A percentile compares a stretch with the other conserved stretches of the same genome.
phyloP scores from a whole-genome alignment of 2,797 vertebrate species.

The Platyrinchus mystaceus region DNA sequence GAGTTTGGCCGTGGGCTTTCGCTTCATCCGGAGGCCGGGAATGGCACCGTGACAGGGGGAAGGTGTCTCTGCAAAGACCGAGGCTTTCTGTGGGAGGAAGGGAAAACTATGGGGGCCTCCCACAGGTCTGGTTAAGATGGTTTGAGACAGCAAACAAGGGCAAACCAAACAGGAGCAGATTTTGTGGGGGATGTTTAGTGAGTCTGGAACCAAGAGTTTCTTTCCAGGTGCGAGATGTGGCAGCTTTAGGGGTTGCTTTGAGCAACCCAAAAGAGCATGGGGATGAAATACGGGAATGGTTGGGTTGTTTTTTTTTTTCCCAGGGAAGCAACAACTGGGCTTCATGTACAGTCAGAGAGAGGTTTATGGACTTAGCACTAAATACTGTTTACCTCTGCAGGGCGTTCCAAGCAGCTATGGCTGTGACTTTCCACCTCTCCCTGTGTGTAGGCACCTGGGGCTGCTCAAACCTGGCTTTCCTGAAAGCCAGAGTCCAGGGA shows the following conservation, averaged over 20 bases:
- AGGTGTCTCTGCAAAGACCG: neutral
- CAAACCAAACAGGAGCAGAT: neutral
- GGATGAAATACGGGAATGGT: neutral
- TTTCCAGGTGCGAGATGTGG: neutral
- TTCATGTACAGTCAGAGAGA: neutral
- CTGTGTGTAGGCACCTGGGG: neutral
- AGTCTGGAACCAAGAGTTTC: neutral
- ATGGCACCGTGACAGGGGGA: neutral
- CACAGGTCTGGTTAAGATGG: neutral
- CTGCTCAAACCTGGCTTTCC: neutral
- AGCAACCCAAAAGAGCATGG: neutral
- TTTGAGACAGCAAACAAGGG: neutral
- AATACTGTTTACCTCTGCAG: neutral
- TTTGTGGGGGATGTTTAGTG: neutral
- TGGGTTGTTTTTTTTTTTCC: neutral
- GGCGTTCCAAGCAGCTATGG: neutral
- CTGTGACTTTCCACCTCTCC: neutral
- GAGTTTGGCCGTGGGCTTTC: neutral
- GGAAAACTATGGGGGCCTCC: neutral
- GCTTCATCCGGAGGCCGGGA: neutral
- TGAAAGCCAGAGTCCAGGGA: neutral
- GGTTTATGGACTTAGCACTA: neutral
- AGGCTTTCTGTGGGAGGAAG: neutral
- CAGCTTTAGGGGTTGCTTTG: neutral
- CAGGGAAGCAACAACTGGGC: neutral